Evolutionary conservation across 2,113 vertebrate species (phyloP), one percentile per base, ranked within the genome.

Genomic region (Piprites chloris): DNA sequence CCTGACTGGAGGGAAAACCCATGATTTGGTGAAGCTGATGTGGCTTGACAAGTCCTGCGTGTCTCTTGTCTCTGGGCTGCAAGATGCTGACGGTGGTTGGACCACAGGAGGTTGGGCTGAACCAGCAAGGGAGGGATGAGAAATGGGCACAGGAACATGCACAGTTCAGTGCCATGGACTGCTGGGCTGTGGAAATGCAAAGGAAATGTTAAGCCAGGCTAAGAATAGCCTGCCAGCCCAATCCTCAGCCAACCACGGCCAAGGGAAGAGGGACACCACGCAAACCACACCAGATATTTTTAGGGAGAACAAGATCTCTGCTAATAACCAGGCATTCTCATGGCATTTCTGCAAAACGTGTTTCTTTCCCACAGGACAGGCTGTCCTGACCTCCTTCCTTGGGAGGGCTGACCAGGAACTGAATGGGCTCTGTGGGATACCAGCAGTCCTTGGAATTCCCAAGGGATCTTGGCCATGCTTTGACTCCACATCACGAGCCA

Each of bases 261-360:
- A 59, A 37, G 74, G 52, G 56, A 83, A 58, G 68, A 59, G 90
- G 50, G 87, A 65, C 71, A 73, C 52, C 82, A 76, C 81, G 39
- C 41, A 93, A 91, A 96, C 95, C 87, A 87, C 87, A 66, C 66
- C 74, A 72, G 46, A 77, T 73, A 44, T 47, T 81, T 75, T 81
- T 72, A 14, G 47, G 30, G 66, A 47, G 69, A 84, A n/a, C 9
- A 11, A 75, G 53, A 44, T 85, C 89, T 77, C 59, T 86, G 81
- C 56, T 94, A 95, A 91, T 89, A 65, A 89, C 50, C 62, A 56
- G 30, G 27, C 59, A 79, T 56, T 75, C 78, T 47, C 53, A 15
- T 82, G 24, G 49, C 52, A 37, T 37, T 72, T 59, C 72, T 91
- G 66, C 69, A 78, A 81, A 77, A 59, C 58, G 52, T 39, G 61